phyloP scores from a whole-genome alignment of 1,140 invertebrate genomes.

The Leucophenga varia region DNA sequence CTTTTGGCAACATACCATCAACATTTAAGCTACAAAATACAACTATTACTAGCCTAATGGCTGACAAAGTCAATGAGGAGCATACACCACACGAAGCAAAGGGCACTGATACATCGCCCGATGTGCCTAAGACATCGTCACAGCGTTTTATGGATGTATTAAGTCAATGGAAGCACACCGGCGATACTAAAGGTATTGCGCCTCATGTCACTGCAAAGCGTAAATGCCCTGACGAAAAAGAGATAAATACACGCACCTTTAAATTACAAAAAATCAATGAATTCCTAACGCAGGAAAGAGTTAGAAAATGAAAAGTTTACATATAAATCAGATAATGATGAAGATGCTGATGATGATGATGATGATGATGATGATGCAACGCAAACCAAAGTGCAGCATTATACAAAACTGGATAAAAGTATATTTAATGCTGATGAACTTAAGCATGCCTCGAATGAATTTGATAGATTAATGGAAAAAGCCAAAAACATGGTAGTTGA shows the following conservation, averaged over 20 bases:
- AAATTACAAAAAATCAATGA: slow-evolving; percentile 50
- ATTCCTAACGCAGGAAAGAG: slow-evolving; percentile 34
- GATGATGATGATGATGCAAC: background rate
- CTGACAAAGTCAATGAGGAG: slow-evolving; percentile 9
- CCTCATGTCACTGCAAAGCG: slow-evolving; percentile 25
- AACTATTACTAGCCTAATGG: slow-evolving; percentile 38
- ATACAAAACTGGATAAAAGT: no score
- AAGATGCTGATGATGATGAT: background rate
- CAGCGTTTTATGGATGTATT: slow-evolving; percentile 44
- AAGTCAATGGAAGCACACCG: slow-evolving; percentile 46
- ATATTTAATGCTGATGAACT: no score
- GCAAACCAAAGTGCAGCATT: slow-evolving; percentile 18
- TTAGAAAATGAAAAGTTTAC: slow-evolving; percentile 4
- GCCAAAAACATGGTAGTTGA: slow-evolving; percentile 6
- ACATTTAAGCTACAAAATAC: slow-evolving; percentile 59
- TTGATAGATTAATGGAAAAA: slow-evolving; percentile 21
- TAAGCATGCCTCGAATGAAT: no score
- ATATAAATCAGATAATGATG: slow-evolving; percentile 14
- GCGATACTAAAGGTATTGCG: slow-evolving; percentile 33
- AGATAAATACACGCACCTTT: slow-evolving; percentile 23
- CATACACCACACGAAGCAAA: slow-evolving; percentile 1
- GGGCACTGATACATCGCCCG: background rate
- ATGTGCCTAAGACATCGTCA: slow-evolving; percentile 29
- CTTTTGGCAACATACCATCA: slow-evolving; percentile 71
- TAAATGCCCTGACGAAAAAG: slow-evolving; percentile 29